A percentile compares a stretch with the other conserved stretches of the same genome.
phyloP scores from a whole-genome alignment of 2,113 vertebrate genomes.

The Odocoileus hemionus region DNA sequence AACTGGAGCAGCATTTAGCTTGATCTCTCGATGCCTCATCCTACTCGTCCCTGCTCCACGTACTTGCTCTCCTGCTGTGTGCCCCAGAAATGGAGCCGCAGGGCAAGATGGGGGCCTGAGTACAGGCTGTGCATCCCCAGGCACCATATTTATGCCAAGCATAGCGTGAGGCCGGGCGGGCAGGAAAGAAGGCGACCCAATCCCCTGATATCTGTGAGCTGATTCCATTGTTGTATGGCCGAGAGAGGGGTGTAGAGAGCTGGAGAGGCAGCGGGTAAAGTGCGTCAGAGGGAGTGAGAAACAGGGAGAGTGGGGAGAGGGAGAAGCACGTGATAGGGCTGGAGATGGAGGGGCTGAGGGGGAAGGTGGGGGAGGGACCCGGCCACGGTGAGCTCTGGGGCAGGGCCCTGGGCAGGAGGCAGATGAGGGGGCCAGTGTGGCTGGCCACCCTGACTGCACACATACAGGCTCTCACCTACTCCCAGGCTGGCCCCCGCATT shows the following conservation, averaged over 20 bases:
- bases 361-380: neutral
- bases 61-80: neutral
- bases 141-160: neutral
- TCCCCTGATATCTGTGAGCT: conserved; percentile 37
- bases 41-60: neutral
- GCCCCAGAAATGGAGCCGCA: conserved; percentile 24
- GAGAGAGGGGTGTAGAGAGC: neutral
- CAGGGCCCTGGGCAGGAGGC: neutral
- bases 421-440: rapidly evolving
- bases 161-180: neutral
- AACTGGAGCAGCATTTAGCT: conserved; percentile 47
- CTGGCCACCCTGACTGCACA: neutral
- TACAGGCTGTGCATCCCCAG: neutral
- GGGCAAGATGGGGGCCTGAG: neutral
- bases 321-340: neutral
- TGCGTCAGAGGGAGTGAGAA: neutral
- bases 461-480: neutral
- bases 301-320: neutral
- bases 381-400: neutral
- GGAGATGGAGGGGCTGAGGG: neutral
- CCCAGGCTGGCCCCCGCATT: neutral
- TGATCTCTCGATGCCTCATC: neutral
- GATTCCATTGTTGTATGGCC: neutral
- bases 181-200: conserved; percentile 27
- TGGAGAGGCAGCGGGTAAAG: neutral